A percentile compares a stretch with the other conserved stretches of the same genome.
These are phyloP conservation scores for Megastigmus dorsalis DNA, from an alignment of 2,888 invertebrate species.

Conservation along the genomic window DNA sequence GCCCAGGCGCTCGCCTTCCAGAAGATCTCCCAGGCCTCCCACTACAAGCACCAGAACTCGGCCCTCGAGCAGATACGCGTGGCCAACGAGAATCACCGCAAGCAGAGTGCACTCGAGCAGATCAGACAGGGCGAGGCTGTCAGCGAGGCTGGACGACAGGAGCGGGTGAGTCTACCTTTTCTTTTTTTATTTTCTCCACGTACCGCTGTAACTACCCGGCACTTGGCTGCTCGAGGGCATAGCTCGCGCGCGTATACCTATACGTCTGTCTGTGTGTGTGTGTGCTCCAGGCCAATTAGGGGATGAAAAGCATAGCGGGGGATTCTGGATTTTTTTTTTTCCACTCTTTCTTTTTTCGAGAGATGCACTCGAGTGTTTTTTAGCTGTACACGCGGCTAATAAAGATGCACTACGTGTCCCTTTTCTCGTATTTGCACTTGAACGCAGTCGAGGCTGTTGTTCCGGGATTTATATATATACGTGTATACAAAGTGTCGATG, in stretches of 20 bases:
- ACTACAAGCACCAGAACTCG: conserved; percentile 66
- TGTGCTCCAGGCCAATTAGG: neutral
- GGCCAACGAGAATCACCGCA: conserved; percentile 66
- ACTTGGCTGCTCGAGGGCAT: neutral
- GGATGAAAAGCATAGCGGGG: neutral
- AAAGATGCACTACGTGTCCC: too few relatives aligned
- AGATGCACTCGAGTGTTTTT: too few relatives aligned
- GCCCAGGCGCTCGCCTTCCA: conserved; percentile 70
- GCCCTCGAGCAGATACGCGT: conserved; percentile 69
- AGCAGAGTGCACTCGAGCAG: conserved; percentile 69
- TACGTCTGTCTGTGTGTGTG: too few relatives aligned
- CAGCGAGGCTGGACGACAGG: conserved; percentile 69
- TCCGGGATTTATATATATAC: too few relatives aligned
- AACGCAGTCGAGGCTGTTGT: too few relatives aligned
- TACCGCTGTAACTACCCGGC: neutral
- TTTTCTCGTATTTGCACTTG: too few relatives aligned
- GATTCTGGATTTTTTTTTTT: neutral
- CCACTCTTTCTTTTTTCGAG: too few relatives aligned
- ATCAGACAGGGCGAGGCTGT: conserved; percentile 68
- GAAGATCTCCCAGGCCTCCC: conserved; percentile 67
- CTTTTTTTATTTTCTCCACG: neutral
- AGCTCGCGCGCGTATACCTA: neutral
- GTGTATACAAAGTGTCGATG: too few relatives aligned
- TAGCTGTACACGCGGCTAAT: too few relatives aligned
- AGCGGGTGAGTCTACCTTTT: conserved; percentile 41